Conservation (phyloP, 1,140 invertebrate species). For the Meloidogyne floridensis region DNA sequence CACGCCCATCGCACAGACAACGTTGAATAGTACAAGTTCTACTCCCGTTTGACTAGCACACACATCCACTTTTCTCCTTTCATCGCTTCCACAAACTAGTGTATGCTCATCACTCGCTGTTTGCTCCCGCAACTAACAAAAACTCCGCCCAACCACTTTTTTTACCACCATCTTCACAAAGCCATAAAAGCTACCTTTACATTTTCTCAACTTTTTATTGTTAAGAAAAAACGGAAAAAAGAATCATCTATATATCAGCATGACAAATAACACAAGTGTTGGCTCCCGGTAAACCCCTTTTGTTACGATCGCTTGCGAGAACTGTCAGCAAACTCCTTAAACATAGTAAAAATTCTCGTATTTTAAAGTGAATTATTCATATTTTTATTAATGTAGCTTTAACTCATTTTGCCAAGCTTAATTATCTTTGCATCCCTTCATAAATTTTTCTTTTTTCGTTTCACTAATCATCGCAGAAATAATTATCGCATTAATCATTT, state of each 20-base stretch:
- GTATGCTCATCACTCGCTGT: not conserved
- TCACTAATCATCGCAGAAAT: not conserved
- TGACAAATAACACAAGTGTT: not conserved
- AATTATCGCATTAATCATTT: not conserved
- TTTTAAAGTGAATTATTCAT: too few relatives aligned
- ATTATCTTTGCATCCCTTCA: too few relatives aligned
- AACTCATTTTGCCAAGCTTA: too few relatives aligned
- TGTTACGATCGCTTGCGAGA: not conserved
- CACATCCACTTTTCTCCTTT: not conserved
- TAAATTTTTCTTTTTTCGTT: too few relatives aligned
- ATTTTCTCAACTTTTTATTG: not conserved
- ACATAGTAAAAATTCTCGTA: too few relatives aligned
- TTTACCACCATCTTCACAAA: not conserved
- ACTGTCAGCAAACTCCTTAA: not conserved
- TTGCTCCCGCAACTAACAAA: not conserved
- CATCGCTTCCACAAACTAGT: not conserved
- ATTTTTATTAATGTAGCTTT: not conserved
- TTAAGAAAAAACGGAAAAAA: not conserved
- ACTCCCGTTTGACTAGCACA: not conserved
- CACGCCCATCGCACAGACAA: not conserved
- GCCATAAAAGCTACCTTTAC: not conserved
- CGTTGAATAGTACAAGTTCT: not conserved
- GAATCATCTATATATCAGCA: not conserved
- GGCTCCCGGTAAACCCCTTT: not conserved
- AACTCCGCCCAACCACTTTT: not conserved